Conservation (phyloP, 92 coral and sea anemone species). For the Galaxea fascicularis region DNA sequence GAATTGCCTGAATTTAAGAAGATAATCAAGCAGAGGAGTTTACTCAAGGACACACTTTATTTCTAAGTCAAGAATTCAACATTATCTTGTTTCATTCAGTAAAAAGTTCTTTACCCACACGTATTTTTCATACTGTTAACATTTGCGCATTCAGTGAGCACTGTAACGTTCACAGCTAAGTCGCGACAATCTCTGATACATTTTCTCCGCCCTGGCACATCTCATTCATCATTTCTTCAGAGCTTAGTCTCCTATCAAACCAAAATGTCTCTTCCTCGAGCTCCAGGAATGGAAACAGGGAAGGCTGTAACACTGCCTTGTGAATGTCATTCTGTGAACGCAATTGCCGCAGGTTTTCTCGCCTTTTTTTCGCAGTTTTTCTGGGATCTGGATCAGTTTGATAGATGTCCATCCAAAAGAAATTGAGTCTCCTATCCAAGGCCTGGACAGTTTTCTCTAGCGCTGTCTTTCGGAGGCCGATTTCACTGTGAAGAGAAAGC, state of each 20-base stretch:
- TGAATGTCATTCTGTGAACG: conserved; percentile 40
- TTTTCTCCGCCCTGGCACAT: background rate
- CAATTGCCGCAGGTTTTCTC: conserved; percentile 38
- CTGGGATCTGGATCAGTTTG: background rate
- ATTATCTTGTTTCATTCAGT: too few relatives aligned
- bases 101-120: too few relatives aligned
- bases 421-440: conserved; percentile 5
- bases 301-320: conserved; percentile 36
- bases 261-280: conserved; percentile 21
- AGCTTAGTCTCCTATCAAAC: background rate
- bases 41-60: too few relatives aligned
- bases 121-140: too few relatives aligned
- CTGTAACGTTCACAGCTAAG: background rate
- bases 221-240: background rate
- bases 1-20: too few relatives aligned
- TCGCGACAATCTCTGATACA: background rate
- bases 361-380: conserved; percentile 18
- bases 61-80: too few relatives aligned
- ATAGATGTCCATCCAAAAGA: conserved; percentile 19
- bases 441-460: conserved; percentile 25
- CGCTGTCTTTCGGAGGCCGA: conserved; percentile 8
- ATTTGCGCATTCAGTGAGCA: too few relatives aligned
- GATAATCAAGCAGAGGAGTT: too few relatives aligned
- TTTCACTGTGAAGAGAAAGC: conserved; percentile 25
- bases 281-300: conserved; percentile 34